These are phyloP conservation scores for Ellobium chinense DNA, from an alignment of 2,888 invertebrate genomes.

Conservation along the genomic window DNA sequence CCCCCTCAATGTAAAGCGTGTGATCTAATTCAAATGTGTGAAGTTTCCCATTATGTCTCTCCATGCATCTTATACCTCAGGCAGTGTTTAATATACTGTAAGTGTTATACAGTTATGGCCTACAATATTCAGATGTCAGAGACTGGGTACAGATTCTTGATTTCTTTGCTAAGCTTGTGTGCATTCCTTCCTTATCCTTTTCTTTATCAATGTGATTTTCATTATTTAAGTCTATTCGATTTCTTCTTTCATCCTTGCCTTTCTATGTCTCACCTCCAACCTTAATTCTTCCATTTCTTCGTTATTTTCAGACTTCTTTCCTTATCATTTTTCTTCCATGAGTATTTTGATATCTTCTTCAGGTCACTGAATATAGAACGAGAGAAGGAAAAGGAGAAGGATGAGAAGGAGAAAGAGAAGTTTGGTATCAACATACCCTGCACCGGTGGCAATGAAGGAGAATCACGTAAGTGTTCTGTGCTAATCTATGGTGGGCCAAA, in stretches of 20 bases:
- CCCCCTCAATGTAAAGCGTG: too few relatives aligned
- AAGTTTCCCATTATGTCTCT: too few relatives aligned
- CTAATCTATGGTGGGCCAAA: neutral
- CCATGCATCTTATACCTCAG: too few relatives aligned
- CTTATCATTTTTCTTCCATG: neutral
- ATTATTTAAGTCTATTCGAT: neutral
- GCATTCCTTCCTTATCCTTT: neutral
- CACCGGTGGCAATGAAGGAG: slow-evolving; percentile 40
- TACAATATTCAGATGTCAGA: too few relatives aligned
- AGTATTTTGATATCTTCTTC: slow-evolving; percentile 54
- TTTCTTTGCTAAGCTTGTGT: neutral
- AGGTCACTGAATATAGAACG: slow-evolving; percentile 97
- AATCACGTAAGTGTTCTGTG: slow-evolving; percentile 49
- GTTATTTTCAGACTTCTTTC: neutral
- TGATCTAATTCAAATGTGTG: too few relatives aligned
- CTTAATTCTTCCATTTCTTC: neutral
- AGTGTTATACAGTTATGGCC: too few relatives aligned
- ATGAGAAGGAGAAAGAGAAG: slow-evolving; percentile 53
- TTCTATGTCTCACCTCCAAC: neutral
- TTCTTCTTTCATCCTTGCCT: neutral
- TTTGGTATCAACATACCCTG: slow-evolving; percentile 15
- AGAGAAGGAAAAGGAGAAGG: slow-evolving; percentile 79
- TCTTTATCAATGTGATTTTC: neutral
- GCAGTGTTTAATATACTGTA: too few relatives aligned
- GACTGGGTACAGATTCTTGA: too few relatives aligned